Evolutionary conservation across 2,888 invertebrate species (phyloP), one percentile per base, ranked within the genome.

Genomic region (Cephonodes hylas): DNA sequence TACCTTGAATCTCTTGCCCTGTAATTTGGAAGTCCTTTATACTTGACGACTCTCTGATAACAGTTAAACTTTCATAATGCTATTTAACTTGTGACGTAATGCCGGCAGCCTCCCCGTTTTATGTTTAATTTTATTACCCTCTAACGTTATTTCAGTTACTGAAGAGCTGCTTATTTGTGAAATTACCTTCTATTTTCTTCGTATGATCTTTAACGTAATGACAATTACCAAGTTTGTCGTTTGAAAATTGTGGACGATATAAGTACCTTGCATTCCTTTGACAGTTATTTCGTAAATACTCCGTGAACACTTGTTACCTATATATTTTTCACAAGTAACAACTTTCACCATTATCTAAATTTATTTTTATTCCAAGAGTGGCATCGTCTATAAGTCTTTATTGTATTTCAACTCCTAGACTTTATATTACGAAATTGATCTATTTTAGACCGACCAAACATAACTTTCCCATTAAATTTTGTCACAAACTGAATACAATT

Each of bases 21-120:
- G 59, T 53, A 53, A 53, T 53, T 53, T 53, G 53, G 31, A 53
- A 65, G 63, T 65, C 61, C 62, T 76, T 74, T 66, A 71, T 74
- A 53, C 72, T 79, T 69, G 69, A 69, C 59, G 66, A 69, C 60
- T 65, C 64, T 59, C 56, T 68, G 64, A 68, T 72, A 68, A 66
- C 63, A 67, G 61, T 63, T 34, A 61, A 67, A 70, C 63, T 74
- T 73, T 70, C 62, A 69, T 67, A 69, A 66, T 67, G 62, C 59
- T 60, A 61, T 65, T 63, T 66, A 61, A 62, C 62, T 64, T 68
- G 58, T 60, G 45, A 58, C 66, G 48, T 64, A 38, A 53, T 46
- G 64, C 42, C 57, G 27, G 34, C 25, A 34, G 62, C 64, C 59
- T 68, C 46, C n/a, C 64, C 58, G 63, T 68, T 74, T 63, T 53